Evolutionary conservation across 2,888 invertebrate species (phyloP), one percentile per base, ranked within the genome.

Genomic region (Cryptophagus acutangulus): DNA sequence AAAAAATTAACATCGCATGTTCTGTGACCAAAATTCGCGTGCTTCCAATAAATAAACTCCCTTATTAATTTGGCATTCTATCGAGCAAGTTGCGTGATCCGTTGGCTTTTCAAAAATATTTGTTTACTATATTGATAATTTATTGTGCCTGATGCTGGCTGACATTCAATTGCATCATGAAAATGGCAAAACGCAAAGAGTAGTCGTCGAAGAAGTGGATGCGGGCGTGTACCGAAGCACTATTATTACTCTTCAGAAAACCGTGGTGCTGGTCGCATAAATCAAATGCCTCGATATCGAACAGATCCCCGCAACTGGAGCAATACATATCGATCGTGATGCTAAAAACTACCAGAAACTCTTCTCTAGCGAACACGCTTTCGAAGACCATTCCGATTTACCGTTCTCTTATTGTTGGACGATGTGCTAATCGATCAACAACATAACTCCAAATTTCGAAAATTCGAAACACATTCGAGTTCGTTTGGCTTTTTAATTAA

Each of bases 311-410:
- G 62, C 61, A 62, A 62, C 62, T 63, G 59, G 61, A 62, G 62
- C 62, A 60, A 54, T 61, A 65, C 64, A 63, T 60, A 63, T 59
- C 58, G 61, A 60, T 65, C 64, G 65, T 64, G 65, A 64, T 59
- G 57, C 51, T 62, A 54, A 59, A 63, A 64, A 64, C 62, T 62
- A 65, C 62, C 61, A 61, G 63, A 63, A 61, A 62, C 60, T n/a
- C n/a, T n/a, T n/a, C n/a, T n/a, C n/a, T n/a, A 47, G 45, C 45
- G 46, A 45, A 51, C 47, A 51, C 45, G 51, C 38, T 47, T 38
- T 40, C 31, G 38, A 36, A 28, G 40, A 25, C 24, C 30, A 26
- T 26, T 18, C 31, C 26, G 35, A 37, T 42, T 15, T 31, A 28
- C 49, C 49, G 39, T 46, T 46, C 49, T 46, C 49, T 46, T 49